Percentiles rank a stretch among this genome's conserved stretches.
phyloP scores from a whole-genome alignment of 2,888 invertebrate species.

The Pammene fasciana region DNA sequence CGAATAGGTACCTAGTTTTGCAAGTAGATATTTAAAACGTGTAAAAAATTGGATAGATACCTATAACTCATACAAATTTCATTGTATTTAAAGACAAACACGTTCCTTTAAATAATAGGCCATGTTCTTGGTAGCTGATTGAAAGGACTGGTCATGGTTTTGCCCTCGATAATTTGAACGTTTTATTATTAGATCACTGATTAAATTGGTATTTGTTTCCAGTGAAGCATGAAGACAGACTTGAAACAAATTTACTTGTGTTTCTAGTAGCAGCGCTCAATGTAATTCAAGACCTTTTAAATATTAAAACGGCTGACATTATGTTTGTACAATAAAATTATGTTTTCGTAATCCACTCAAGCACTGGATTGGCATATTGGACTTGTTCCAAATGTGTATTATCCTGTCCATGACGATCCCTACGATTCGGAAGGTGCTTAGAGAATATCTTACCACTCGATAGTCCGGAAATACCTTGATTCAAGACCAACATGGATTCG shows the following conservation, averaged over 20 bases:
- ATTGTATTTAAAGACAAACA: not conserved
- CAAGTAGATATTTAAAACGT: no score
- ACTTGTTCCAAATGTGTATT: constrained; percentile 31
- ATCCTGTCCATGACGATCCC: constrained; percentile 27
- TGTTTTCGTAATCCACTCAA: constrained; percentile 24
- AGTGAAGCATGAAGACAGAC: constrained; percentile 27
- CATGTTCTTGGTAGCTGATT: constrained; percentile 14
- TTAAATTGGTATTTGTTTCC: constrained; percentile 16
- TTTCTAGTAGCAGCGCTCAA: constrained; percentile 24
- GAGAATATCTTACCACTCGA: not conserved
- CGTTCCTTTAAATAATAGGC: not conserved
- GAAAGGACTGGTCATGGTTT: constrained; percentile 25
- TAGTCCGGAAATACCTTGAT: constrained; percentile 10
- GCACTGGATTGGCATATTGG: constrained; percentile 34
- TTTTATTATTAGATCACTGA: constrained; percentile 14
- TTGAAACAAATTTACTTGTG: constrained; percentile 18
- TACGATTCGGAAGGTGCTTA: constrained; percentile 6
- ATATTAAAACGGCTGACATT: constrained; percentile 20
- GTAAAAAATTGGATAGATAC: no score
- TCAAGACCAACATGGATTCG: not conserved
- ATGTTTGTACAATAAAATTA: constrained; percentile 27
- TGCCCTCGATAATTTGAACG: constrained; percentile 16
- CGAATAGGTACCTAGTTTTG: no score
- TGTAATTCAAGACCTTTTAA: constrained; percentile 30
- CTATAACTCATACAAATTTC: no score